Conservation (phyloP, 2,113 vertebrate genomes). For the Bos javanicus region DNA sequence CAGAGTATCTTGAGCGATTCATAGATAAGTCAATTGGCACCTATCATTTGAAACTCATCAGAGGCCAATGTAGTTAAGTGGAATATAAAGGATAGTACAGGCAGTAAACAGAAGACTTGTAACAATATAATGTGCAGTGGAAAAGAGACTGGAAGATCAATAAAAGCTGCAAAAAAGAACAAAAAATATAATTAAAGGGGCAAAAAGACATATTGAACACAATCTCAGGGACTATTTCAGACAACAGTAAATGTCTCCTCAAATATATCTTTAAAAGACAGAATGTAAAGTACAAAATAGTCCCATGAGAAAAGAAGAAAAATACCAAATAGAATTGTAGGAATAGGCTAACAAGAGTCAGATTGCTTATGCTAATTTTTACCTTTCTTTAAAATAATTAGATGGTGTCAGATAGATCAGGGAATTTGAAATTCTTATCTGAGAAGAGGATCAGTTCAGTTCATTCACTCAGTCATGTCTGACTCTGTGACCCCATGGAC, state of each 20-base stretch:
- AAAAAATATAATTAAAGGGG: constrained; percentile 71
- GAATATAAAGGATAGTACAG: constrained; percentile 59
- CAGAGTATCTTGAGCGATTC: constrained; percentile 40
- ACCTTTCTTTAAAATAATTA: constrained; percentile 6
- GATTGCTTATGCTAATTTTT: constrained; percentile 10
- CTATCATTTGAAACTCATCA: constrained; percentile 66
- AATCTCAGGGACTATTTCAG: constrained; percentile 63
- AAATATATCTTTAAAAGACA: constrained; percentile 45
- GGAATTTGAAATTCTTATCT: constrained; percentile 9
- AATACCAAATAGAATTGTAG: background rate
- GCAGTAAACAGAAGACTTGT: constrained; percentile 77
- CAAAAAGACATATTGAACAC: constrained; percentile 56
- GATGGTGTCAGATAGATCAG: background rate
- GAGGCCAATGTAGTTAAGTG: constrained; percentile 71
- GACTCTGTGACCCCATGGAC: background rate
- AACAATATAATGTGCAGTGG: constrained; percentile 61
- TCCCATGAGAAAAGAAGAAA: constrained; percentile 17
- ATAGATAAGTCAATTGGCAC: constrained; percentile 52
- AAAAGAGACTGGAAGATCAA: constrained; percentile 64
- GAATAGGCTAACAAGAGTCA: background rate
- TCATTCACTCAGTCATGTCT: background rate
- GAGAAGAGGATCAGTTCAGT: background rate
- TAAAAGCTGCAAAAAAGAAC: constrained; percentile 65
- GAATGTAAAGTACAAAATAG: constrained; percentile 51
- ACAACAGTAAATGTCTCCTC: constrained; percentile 33